Base-by-base conservation (phyloP, 2,888 invertebrate genomes). In the Euzophera pinguis region DNA sequence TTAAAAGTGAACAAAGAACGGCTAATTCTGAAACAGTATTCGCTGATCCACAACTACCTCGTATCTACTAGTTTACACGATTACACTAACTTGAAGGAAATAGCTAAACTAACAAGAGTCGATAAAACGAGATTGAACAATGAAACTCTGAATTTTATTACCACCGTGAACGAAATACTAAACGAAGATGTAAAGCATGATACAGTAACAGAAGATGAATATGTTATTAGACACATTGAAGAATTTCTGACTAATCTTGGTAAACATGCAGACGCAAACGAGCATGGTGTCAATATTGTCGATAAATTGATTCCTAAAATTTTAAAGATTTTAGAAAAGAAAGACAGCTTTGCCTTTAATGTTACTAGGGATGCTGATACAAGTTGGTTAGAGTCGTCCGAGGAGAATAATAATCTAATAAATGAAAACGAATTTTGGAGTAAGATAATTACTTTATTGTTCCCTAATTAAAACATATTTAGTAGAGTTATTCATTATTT, bases 31-130 rank as follows among this genome's bases (percentile, higher is more conserved):
- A 67, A 63, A 52, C 72, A 80, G 37, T 78, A 72, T 55, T 62
- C 71, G 1, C 58, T 60, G 34, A 68, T 81, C 43, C 76, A 81
- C 59, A 74, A 80, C 42, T 75, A 70, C 55, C 78, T 85, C 42
- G 59, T 70, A 3, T 67, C 73, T 17, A 60, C 76, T 29, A 73
- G 76, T n/a, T 57, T 71, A 27, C 66, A 69, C 61, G 73, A 79
- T 56, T 66, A 75, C 52, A 57, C 69, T 7, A 70, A 58, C 53
- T 60, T 81, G 38, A 73, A 72, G 47, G 57, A 72, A 67, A 71
- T 85, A 45, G 60, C 60, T 6, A 67, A 58, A 58, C 54, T 76
- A 37, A 70, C 73, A 1, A 73, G 64, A 70, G 67, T 63, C 32
- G 56, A 65, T 56, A 67, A 63, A 52, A 61, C 56, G 62, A 64